A percentile compares a stretch with the other conserved stretches of the same genome.
Conservation (phyloP, 1,140 invertebrate genomes). For the Nylanderia fulva region DNA sequence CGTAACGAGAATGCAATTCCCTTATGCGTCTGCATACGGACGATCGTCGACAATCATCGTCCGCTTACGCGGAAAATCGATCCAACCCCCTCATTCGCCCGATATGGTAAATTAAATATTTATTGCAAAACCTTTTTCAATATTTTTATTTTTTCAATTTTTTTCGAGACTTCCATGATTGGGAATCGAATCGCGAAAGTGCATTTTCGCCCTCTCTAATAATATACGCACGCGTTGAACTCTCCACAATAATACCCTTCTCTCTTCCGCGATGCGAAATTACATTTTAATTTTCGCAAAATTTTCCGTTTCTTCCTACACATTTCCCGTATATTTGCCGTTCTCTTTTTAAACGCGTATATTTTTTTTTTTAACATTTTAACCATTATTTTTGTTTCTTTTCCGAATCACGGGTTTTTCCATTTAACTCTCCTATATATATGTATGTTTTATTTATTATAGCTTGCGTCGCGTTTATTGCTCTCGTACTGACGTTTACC, state of each 20-base stretch:
- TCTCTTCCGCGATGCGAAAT: background rate
- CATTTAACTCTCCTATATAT: background rate
- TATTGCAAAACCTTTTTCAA: background rate
- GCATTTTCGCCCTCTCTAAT: background rate
- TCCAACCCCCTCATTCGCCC: background rate
- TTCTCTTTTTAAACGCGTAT: no score
- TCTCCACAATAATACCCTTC: background rate
- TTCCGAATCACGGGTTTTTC: background rate
- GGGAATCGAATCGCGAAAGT: background rate
- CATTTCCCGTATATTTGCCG: no score
- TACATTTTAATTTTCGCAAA: background rate
- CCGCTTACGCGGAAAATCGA: constrained; percentile 32
- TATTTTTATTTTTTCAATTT: background rate
- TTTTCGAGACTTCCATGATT: no score
- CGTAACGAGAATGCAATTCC: constrained; percentile 73
- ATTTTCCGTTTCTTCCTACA: no score
- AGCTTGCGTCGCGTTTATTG: background rate
- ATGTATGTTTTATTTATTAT: constrained; percentile 23
- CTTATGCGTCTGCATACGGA: constrained; percentile 63
- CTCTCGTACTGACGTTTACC: background rate
- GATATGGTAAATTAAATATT: constrained; percentile 10
- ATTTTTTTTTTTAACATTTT: no score
- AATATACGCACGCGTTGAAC: no score
- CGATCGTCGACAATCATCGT: constrained; percentile 64
- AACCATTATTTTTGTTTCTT: background rate